Base-by-base conservation (phyloP, 1,140 invertebrate species). In the Drosophila hydei region DNA sequence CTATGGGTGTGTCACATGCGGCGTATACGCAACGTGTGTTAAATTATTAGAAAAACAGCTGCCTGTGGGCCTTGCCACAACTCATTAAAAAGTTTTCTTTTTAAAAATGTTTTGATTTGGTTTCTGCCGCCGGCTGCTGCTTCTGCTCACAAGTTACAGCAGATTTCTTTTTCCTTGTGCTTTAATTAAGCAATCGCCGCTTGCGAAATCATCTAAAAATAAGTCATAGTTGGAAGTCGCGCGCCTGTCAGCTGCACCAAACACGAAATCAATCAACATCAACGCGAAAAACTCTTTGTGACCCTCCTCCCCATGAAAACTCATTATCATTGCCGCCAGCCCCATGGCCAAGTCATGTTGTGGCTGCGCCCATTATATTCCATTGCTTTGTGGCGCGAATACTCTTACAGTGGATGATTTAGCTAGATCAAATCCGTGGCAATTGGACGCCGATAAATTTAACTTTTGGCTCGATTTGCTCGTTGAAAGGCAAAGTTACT, bases 1-100 rank as follows among this genome's bases (percentile, higher is more conserved):
- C 67, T 52, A 67, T 59, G 73, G 75, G 58, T 51, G 47, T 38
- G 50, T 42, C 64, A 60, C 69, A 79, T 48, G 60, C 72, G 14
- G 45, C 79, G 63, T 72, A 76, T 84, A 77, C 77, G 74, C 65
- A 80, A 87, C 73, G 81, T 62, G 68, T 72, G 78, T 72, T 87
- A 75, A 81, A 88, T 78, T 87, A 81, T 81, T 75, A 74, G 63
- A 48, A 71, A 77, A 77, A 63, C 59, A 74, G 43, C 64, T 62
- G 45, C 33, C 18, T 40, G 33, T 55, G 36, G 12, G 60, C 72
- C 51, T 50, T 45, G 59, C 61, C 81, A 51, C 70, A 87, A 87
- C 80, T 87, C 80, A 85, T 85, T 85, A 85, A 85, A 85, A 87
- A 87, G 62, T 87, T 87, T 81, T 75, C 48, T 64, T 47, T 63